Base-by-base conservation (phyloP, 30 jellyfish, hydroid and myxozoan species). In the Chrysaora quinquecirrha region DNA sequence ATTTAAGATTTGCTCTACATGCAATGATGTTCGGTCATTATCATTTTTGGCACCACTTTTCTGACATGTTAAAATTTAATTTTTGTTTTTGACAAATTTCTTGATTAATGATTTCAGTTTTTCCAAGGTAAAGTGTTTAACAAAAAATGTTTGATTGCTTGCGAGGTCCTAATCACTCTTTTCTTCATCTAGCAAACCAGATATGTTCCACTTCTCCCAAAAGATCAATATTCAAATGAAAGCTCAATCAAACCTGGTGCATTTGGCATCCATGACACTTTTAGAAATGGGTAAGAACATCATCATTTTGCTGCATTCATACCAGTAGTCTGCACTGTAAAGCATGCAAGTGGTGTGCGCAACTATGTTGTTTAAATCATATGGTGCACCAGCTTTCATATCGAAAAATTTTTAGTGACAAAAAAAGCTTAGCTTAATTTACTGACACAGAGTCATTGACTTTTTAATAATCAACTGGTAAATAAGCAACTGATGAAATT, bases 261-360 rank as follows among this genome's bases (percentile, higher is more conserved):
- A 7, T 80, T 63, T 67, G 83, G 83, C 12, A 50, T 80, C 14
- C 83, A 80, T 80, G 90, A 80, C 34, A 80, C 90, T 0, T 56
- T 80, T 28, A 80, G 90, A 66, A 29, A 80, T 65, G 90, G 90
- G 90, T 80, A 35, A 33, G 54, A 20, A 73, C 48, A 4, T 31
- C 22, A 1, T n/a, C 14, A 29, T 16, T 16, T 34, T 68, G 46
- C 77, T 64, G 21, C 21, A 3, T n/a, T 27, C 7, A n/a, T 64
- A 33, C 21, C 28, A 19, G 11, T 64, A 11, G 11, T 27, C n/a
- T 1, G 46, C 12, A 19, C 16, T 27, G 12, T 3, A 4, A 64
- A 19, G 47, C 20, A 64, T 11, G 34, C 14, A 28, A 20, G 14
- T 30, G 21, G 46, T 33, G 3, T 23, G 2, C 3, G 4, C 4